Percentiles rank a stretch among this genome's conserved stretches.
These are phyloP conservation scores for Temnothorax longispinosus DNA, from an alignment of 1,140 invertebrate genomes.

Conservation along the genomic window DNA sequence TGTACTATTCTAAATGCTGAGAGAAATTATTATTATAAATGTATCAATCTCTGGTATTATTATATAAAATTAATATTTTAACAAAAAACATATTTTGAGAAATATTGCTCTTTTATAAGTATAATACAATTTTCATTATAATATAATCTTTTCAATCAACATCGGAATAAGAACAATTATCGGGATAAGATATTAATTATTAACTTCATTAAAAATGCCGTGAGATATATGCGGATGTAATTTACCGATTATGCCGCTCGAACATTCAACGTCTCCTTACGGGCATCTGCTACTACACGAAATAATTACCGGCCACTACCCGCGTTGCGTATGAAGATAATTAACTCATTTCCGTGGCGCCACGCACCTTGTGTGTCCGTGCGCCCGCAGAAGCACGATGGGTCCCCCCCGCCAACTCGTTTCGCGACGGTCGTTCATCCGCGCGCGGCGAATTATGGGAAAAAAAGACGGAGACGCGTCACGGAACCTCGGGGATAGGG, in stretches of 20 bases:
- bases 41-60: neutral
- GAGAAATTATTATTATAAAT: neutral
- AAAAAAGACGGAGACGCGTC: conserved; percentile 48
- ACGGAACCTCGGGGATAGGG: conserved; percentile 15
- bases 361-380: conserved; percentile 18
- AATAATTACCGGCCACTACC: conserved; percentile 22
- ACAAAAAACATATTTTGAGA: neutral
- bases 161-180: neutral
- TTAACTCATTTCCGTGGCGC: conserved; percentile 52
- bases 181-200: neutral
- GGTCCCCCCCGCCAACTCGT: neutral
- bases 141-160: neutral
- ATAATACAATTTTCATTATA: neutral
- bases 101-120: neutral
- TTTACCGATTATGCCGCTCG: neutral
- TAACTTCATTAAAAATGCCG: neutral
- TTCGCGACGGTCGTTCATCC: conserved; percentile 43
- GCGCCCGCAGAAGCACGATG: neutral
- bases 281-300: conserved; percentile 10
- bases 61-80: neutral
- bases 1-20: neutral
- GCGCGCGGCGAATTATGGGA: conserved; percentile 47
- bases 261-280: neutral
- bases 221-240: neutral
- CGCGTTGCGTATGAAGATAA: conserved; percentile 39